Evolutionary conservation across 2,113 vertebrate genomes (phyloP).

Genomic region (Notothenia rossii): DNA sequence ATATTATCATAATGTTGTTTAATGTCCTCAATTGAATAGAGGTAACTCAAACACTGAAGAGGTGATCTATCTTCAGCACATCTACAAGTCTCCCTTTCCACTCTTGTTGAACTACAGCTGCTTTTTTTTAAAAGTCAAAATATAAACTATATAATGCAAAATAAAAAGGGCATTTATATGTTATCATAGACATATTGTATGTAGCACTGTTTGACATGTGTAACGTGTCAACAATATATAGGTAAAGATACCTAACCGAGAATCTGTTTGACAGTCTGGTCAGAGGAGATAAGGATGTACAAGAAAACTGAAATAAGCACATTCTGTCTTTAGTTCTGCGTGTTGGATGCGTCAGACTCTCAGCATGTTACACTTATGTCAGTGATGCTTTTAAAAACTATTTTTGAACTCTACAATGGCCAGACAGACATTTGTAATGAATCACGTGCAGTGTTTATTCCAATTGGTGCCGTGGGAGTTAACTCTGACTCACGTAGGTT

Average conservation of each 20-base stretch:
- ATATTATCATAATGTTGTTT: not conserved
- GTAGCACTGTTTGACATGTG: not conserved
- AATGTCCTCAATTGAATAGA: not conserved
- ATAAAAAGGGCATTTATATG: slow-evolving; percentile 3
- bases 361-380: slow-evolving; percentile 7
- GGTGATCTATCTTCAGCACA: not conserved
- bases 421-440: slow-evolving; percentile 38
- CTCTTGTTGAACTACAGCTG: slow-evolving; percentile 62
- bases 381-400: slow-evolving; percentile 8
- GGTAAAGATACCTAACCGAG: not conserved
- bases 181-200: not conserved
- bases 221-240: not conserved
- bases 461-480: slow-evolving; percentile 25
- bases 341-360: slow-evolving; percentile 15
- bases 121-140: not conserved
- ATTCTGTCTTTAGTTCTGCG: not conserved
- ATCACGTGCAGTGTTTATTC: slow-evolving; percentile 45
- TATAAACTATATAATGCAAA: not conserved
- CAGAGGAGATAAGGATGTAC: not conserved
- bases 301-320: not conserved
- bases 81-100: slow-evolving; percentile 40
- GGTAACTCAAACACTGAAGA: slow-evolving; percentile 20
- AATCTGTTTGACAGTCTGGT: not conserved
- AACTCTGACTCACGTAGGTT: slow-evolving; percentile 55
- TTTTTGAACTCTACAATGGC: not conserved